Base-by-base conservation (phyloP, 2,888 invertebrate genomes). In the Spicauda simplicius region DNA sequence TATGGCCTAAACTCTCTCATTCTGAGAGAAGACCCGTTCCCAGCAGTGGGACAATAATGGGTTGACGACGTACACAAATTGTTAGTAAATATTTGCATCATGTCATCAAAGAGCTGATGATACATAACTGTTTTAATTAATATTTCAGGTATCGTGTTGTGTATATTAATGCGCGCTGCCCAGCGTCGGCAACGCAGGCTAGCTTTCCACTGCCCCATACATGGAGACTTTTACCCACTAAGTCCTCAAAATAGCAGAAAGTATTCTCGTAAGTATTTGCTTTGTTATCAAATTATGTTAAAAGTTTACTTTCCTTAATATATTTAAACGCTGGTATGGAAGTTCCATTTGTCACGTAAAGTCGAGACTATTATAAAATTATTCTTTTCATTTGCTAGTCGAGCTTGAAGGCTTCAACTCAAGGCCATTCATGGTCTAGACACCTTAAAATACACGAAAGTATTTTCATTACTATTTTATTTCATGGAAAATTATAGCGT, bases 121-220 rank as follows among this genome's bases (percentile, higher is more conserved):
- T 25, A 25, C 2, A 25, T 45, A 45, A 45, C 2, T 45, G 14
- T 45, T 14, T 33, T 54, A 8, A 18, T 50, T 16, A 57, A 18
- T 55, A 19, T 69, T 85, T 83, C 95, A 81, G 96, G 96, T 53
- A 93, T 95, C 62, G 92, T 95, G 10, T 85, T 96, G 55, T 96
- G 96, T 85, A 93, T 95, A 77, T 84, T 96, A 74, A 96, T 96
- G 82, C 92, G 95, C 62, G 91, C 96, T 37, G 96, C 96, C 1
- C 94, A 96, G 72, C 93, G 94, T 63, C 91, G 95, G 50, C 95
- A 96, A 77, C 94, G 96, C 65, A 93, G 96, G 55, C 93, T 96
- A 70, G 96, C 96, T 65, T 96, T 96, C 89, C 96, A 96, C 85
- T 96, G 96, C 84, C 96, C 96, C 33, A 93, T 96, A 56, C 96